Evolutionary conservation across 1,140 invertebrate genomes (phyloP), one percentile per base, ranked within the genome.

Genomic region (Xylocopa sonorina): DNA sequence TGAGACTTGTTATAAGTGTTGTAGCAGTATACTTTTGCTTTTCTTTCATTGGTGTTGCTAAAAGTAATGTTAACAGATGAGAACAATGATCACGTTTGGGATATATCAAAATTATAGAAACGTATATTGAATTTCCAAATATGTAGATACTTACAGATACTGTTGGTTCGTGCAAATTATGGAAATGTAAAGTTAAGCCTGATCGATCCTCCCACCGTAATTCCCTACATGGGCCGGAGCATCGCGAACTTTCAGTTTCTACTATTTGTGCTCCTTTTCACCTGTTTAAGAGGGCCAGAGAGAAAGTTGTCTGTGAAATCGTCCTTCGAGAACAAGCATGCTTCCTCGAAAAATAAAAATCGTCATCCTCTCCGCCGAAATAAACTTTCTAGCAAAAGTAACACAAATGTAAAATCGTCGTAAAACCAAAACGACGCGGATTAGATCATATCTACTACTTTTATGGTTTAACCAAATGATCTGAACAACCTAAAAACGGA

Each of bases 261-360:
- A 60, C n/a, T 68, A 55, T 72, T 72, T 48, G 41, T 72, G 41
- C 41, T 60, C 41, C 55, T 72, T 72, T 72, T 34, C 69, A 34
- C 55, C n/a, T 24, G 41, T 72, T 72, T 46, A 60, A 48, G 38
- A 57, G 68, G 38, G 38, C 69, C 38, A 46, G 69, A 72, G 69
- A 72, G 69, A 72, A 72, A 72, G 69, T 60, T 29, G 18, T 18
- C 2, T 27, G 55, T 72, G 55, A 48, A 72, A 60, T 32, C 10
- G 14, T 27, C 32, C 55, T 60, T 34, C 55, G 21, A 67, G 41
- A 48, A 27, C 2, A 12, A 9, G 18, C 21, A 18, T 38, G 21
- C 32, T 38, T 48, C 55, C 21, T 72, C 9, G 16, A 72, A 38
- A 53, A 46, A 21, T 38, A 50, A 67, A 67, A 50, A 67, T 67